phyloP scores from a whole-genome alignment of 2,113 vertebrate species.

The Pseudorhombus dupliciocellatus region DNA sequence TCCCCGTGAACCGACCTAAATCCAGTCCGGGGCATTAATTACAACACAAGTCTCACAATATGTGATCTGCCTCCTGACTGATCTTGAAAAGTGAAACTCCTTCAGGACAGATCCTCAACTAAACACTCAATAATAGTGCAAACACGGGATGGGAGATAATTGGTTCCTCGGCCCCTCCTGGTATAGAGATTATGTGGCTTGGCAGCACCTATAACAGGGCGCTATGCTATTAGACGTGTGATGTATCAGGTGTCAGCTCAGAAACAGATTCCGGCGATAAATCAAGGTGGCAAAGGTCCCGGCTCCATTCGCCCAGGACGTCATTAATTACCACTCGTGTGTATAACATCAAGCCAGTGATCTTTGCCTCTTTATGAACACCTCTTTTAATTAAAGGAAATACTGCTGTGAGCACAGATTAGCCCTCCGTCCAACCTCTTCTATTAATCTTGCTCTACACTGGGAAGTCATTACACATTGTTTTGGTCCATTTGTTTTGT shows the following conservation, averaged over 20 bases:
- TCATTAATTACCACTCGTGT: slow-evolving; percentile 52
- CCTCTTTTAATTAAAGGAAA: slow-evolving; percentile 53
- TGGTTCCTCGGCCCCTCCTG: neutral
- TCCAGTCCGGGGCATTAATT: no score
- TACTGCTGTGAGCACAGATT: slow-evolving; percentile 40
- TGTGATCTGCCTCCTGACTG: no score
- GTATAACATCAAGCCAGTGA: slow-evolving; percentile 31
- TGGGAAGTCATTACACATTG: slow-evolving; percentile 40
- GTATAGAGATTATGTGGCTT: neutral
- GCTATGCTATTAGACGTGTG: neutral
- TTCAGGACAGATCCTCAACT: neutral
- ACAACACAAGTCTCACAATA: no score
- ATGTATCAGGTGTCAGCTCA: slow-evolving; percentile 29
- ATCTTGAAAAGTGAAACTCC: no score
- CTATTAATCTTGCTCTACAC: slow-evolving; percentile 46
- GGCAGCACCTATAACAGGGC: slow-evolving; percentile 1
- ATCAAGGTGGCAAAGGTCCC: slow-evolving; percentile 13
- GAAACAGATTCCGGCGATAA: slow-evolving; percentile 35
- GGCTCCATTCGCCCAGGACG: slow-evolving; percentile 19
- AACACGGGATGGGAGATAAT: neutral
- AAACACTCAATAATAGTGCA: neutral
- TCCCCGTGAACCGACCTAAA: no score
- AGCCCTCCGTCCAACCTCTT: slow-evolving; percentile 38
- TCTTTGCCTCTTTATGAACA: slow-evolving; percentile 30
- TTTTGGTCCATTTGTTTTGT: slow-evolving; percentile 52